Percentiles rank a stretch among this genome's conserved stretches.
These are phyloP conservation scores for Simalia tracyae DNA, from an alignment of 2,797 vertebrate species.

Conservation along the genomic window DNA sequence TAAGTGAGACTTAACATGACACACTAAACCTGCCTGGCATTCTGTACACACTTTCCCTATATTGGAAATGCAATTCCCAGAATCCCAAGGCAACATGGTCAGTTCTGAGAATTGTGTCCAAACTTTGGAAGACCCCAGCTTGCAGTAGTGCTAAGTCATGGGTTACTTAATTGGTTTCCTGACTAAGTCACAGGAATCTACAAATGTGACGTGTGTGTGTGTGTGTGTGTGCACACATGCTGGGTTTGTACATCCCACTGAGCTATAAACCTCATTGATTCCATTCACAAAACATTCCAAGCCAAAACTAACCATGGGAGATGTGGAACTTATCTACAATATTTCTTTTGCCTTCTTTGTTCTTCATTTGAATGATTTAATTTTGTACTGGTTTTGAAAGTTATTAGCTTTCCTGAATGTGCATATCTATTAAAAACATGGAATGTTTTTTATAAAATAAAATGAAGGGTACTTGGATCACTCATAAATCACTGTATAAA, in stretches of 20 bases:
- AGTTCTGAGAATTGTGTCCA: background rate
- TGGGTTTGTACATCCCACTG: background rate
- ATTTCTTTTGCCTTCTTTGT: background rate
- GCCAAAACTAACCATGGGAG: background rate
- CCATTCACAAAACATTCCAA: background rate
- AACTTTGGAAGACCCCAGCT: background rate
- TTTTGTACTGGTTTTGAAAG: background rate
- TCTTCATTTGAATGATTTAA: background rate
- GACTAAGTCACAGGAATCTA: background rate
- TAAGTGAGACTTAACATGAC: background rate
- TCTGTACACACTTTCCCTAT: background rate
- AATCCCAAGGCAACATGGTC: background rate
- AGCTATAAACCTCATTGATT: background rate
- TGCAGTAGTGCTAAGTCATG: background rate
- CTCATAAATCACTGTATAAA: background rate
- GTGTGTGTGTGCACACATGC: no score
- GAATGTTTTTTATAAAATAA: background rate
- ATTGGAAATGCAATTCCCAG: background rate
- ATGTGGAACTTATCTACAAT: background rate
- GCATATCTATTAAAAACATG: background rate
- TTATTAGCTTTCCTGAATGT: background rate
- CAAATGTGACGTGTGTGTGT: background rate
- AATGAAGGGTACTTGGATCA: background rate
- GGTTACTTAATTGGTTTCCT: background rate
- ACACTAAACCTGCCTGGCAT: background rate